Evolutionary conservation across 1,140 invertebrate species (phyloP), one percentile per base, ranked within the genome.

Genomic region (Macrosteles quadrilineatus): DNA sequence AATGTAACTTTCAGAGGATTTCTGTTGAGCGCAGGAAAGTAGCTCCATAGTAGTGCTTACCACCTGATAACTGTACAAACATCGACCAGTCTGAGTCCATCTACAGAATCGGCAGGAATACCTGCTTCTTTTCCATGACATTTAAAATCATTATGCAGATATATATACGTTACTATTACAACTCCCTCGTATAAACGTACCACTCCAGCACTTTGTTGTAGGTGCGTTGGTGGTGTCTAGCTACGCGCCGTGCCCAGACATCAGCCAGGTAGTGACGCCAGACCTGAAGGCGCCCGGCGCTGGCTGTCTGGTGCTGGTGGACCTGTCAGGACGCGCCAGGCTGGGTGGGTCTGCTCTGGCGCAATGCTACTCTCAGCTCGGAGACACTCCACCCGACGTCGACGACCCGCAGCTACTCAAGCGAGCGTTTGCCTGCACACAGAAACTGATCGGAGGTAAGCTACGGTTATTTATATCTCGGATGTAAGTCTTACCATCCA

Each of bases 221-320:
- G 86, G 96, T 29, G 95, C 96, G 14, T 82, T 99, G 4, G 97
- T 99, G 0, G 87, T 99, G 21, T 98, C 96, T 1, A 90, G 92
- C 0, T 99, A 99, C 81, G 97, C 94, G 0, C 94, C 93, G 0
- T 98, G 96, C 82, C 91, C 92, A 0, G 92, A 98, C 79, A 87
- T 98, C 17, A 87, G 83, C 29, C 85, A 90, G 31, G 87, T 88
- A 47, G 86, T 98, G 0, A 98, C 97, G 32, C 96, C 97, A 0
- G 94, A 97, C 78, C 81, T 98, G 0, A 95, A 95, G 80, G 86
- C 85, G 68, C 90, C 91, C 0, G 79, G 84, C 0, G 67, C 78
- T 9, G 88, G 88, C 40, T 73, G 75, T 19, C 73, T 96, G 3
- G 74, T 95, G 0, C 89, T 88, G 77, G 83, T 96, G 0, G 88